Evolutionary conservation across 1,140 invertebrate genomes (phyloP).

Genomic region (Nylanderia fulva): DNA sequence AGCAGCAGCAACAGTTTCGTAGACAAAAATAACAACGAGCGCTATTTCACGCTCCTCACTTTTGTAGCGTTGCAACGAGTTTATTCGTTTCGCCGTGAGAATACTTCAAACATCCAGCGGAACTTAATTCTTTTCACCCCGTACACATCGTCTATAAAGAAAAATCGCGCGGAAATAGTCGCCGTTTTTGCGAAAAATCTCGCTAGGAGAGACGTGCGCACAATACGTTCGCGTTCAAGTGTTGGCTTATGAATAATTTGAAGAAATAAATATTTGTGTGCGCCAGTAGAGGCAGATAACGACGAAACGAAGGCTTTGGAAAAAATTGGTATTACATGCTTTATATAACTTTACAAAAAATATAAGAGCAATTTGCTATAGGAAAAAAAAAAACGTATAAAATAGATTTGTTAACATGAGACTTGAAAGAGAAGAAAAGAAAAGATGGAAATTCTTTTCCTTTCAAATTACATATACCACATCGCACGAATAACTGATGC

Average conservation of each 20-base stretch:
- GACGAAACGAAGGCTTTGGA: conserved; percentile 10
- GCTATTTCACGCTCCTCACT: conserved; percentile 22
- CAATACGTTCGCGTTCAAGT: conserved; percentile 40
- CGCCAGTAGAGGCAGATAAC: not conserved
- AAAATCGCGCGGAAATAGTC: conserved; percentile 34
- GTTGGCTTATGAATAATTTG: conserved; percentile 51
- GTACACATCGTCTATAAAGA: conserved; percentile 8
- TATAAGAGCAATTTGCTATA: not conserved
- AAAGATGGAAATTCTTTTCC: not conserved
- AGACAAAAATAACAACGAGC: conserved; percentile 51
- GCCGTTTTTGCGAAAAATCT: conserved; percentile 32
- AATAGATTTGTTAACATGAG: conserved; percentile 1
- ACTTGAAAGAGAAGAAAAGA: not conserved
- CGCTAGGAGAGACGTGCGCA: conserved; percentile 1
- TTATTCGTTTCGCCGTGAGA: conserved; percentile 67
- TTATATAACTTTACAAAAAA: not conserved
- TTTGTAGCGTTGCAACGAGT: conserved; percentile 36
- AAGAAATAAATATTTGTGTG: conserved; percentile 59
- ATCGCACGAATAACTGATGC: not conserved
- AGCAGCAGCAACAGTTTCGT: conserved; percentile 35
- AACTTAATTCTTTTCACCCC: conserved; percentile 59
- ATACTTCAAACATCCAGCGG: conserved; percentile 55
- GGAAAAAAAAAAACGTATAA: not conserved
- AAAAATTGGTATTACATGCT: not conserved
- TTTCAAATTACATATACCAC: not conserved